phyloP scores from a whole-genome alignment of 92 coral and sea anemone genomes.

The Chrysogorgia sp. region DNA sequence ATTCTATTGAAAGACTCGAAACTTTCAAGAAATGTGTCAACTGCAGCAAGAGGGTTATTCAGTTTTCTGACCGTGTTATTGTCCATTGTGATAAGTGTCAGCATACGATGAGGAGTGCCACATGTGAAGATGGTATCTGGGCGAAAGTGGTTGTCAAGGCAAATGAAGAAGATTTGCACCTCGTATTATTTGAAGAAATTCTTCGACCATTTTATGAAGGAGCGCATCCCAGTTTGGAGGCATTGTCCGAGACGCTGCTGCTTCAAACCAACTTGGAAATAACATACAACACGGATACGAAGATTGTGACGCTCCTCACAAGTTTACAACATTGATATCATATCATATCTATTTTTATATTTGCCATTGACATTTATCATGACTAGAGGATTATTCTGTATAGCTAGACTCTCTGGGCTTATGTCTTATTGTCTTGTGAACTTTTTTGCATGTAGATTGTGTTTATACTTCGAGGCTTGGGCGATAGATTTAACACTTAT shows the following conservation, averaged over 20 bases:
- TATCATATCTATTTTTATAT: no score
- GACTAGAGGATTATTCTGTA: no score
- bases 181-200: background rate
- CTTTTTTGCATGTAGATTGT: no score
- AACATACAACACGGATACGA: constrained; percentile 1
- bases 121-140: constrained; percentile 1
- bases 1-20: background rate
- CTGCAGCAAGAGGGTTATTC: background rate
- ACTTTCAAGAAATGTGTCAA: constrained; percentile 6
- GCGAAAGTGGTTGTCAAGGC: background rate
- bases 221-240: background rate
- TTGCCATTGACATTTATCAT: no score
- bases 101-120: background rate
- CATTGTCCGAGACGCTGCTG: background rate
- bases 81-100: constrained; percentile 1
- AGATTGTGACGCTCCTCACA: no score
- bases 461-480: no score
- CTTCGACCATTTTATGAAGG: constrained; percentile 2
- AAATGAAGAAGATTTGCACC: background rate
- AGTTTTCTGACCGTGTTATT: background rate
- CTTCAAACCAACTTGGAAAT: background rate
- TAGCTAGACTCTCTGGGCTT: no score
- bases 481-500: no score
- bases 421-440: no score
- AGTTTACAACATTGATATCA: no score